Base-by-base conservation (phyloP, 2,113 vertebrate genomes). In the Taxidea taxus region DNA sequence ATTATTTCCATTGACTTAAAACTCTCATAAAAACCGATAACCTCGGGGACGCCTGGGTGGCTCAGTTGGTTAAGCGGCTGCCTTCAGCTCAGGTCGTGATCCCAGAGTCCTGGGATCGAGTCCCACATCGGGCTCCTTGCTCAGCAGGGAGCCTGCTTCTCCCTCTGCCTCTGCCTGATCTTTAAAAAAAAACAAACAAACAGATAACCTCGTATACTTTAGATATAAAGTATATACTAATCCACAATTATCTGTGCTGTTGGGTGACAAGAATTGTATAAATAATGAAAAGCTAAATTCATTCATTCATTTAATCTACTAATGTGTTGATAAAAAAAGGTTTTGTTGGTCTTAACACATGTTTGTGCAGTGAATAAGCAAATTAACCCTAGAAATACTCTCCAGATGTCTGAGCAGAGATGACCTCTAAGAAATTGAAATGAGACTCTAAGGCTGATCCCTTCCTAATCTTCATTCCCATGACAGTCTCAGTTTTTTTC, bases 361-460 rank as follows among this genome's bases (percentile, higher is more conserved):
- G 4, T 74, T 74, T 96, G n/a, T 89, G 5, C 23, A 88, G 70
- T 91, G 49, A 95, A 82, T 72, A 94, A 90, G 49, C 37, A 25
- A 95, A 74, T 87, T 23, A 94, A 56, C 21, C 85, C 18, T 78
- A 90, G 27, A 89, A n/a, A 4, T 77, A 5, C 75, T 90, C 13
- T 96, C 16, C n/a, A 90, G 27, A 83, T 89, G 15, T 68, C 47
- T 88, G 58, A 94, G 82, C 58, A 94, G 51, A 97, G n/a, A 80
- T 54, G 20, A 85, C 95, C 91, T 66, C n/a, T 89, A 82, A 20
- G 39, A 93, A 93, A 91, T 81, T 58, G 0, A 91, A 74, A 60
- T 29, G 20, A 84, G 16, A 68, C 10, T 58, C 14, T 97, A 89
- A 92, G 54, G 7, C 42, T 86, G 4, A 74, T 37, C 9, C 15